phyloP scores from a whole-genome alignment of 1,140 invertebrate species.

The Drosophila pectinifera region DNA sequence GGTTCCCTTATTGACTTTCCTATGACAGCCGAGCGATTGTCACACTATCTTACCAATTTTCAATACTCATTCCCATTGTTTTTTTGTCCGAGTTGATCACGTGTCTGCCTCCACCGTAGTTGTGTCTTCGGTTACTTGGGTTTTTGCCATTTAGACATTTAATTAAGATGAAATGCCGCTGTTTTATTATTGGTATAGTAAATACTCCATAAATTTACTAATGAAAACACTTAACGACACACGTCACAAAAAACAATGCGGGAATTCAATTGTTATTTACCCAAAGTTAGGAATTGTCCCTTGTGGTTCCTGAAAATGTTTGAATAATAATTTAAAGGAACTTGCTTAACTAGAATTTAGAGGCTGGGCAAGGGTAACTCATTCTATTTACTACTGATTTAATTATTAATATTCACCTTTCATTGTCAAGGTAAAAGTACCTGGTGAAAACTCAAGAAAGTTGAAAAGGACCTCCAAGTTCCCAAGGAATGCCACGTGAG shows the following conservation, averaged over 20 bases:
- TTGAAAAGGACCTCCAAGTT: conserved; percentile 6
- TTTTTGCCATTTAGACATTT: conserved; percentile 33
- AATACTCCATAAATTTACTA: conserved; percentile 51
- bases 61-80: conserved; percentile 68
- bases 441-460: neutral
- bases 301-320: neutral
- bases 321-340: conserved; percentile 30
- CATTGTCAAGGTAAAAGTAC: too few species aligned
- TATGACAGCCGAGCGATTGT: conserved; percentile 50
- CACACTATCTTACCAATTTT: conserved; percentile 60
- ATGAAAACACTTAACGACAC: conserved; percentile 55
- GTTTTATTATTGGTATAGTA: conserved; percentile 50
- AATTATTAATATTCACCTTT: neutral
- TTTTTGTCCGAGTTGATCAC: conserved; percentile 58
- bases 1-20: conserved; percentile 50
- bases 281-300: conserved; percentile 11
- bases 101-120: conserved; percentile 50
- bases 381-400: neutral
- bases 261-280: conserved; percentile 49
- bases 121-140: conserved; percentile 27
- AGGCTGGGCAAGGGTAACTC: too few species aligned
- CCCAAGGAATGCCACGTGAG: conserved; percentile 25
- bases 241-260: conserved; percentile 55
- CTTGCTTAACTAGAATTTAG: conserved; percentile 2
- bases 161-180: conserved; percentile 52